A percentile compares a stretch with the other conserved stretches of the same genome.
phyloP scores from a whole-genome alignment of 2,797 vertebrate genomes.

The Garrulus glandarius region DNA sequence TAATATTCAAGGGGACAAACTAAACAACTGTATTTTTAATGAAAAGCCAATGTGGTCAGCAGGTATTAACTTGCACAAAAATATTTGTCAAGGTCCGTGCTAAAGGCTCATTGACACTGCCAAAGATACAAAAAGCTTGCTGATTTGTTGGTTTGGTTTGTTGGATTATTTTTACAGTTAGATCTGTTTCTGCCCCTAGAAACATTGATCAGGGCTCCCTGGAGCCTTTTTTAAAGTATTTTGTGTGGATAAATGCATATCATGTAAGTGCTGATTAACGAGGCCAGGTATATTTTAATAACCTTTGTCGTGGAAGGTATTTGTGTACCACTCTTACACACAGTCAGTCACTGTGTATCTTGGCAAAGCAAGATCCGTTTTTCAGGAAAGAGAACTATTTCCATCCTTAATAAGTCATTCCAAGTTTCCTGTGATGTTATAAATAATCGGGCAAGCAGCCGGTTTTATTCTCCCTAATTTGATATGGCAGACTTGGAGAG shows the following conservation, averaged over 20 bases:
- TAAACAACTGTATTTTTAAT: background rate
- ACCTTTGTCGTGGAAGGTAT: conserved; percentile 60
- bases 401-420: conserved; percentile 78
- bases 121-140: background rate
- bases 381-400: conserved; percentile 74
- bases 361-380: conserved; percentile 71
- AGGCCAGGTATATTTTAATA: conserved; percentile 75
- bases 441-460: conserved; percentile 74
- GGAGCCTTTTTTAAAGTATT: background rate
- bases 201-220: background rate
- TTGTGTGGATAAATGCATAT: background rate
- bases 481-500: conserved; percentile 72
- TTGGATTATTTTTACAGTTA: background rate
- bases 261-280: conserved; percentile 33
- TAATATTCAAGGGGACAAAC: background rate
- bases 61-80: background rate
- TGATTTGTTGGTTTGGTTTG: background rate
- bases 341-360: conserved; percentile 72
- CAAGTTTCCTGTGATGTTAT: conserved; percentile 79
- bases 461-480: conserved; percentile 77
- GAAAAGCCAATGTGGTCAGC: background rate
- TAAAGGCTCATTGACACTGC: background rate
- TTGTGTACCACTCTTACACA: conserved; percentile 57
- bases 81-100: background rate
- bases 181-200: background rate